Evolutionary conservation across 2,113 vertebrate species (phyloP).

Genomic region (Chroicocephalus ridibundus): DNA sequence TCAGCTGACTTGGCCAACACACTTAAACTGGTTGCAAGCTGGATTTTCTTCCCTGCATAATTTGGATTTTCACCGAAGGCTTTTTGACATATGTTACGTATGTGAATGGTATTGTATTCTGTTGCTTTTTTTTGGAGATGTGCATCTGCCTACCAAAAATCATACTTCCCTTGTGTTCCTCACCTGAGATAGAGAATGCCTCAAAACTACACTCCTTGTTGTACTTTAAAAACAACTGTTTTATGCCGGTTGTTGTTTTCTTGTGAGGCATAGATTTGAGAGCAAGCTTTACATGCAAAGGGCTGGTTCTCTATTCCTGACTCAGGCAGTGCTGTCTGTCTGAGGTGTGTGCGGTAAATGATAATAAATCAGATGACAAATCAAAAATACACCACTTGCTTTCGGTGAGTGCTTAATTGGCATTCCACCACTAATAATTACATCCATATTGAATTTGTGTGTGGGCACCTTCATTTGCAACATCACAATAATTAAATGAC

Average conservation of each 20-base stretch:
- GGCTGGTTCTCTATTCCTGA: background rate
- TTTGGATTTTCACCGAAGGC: background rate
- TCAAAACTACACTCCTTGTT: background rate
- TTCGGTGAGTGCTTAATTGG: background rate
- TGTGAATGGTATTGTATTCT: background rate
- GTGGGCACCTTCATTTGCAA: conserved; percentile 16
- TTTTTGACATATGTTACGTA: background rate
- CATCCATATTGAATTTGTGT: background rate
- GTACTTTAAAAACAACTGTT: background rate
- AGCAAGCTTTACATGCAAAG: background rate
- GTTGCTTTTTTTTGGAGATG: background rate
- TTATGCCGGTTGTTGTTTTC: background rate
- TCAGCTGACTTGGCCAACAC: background rate
- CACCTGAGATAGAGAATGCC: background rate
- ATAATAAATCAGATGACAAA: conserved; percentile 12
- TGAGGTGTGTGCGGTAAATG: background rate
- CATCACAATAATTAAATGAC: conserved; percentile 19
- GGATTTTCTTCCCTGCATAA: background rate
- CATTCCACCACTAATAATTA: conserved; percentile 13
- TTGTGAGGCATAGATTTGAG: background rate
- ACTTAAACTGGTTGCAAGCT: background rate
- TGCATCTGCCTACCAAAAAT: background rate
- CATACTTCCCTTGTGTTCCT: background rate
- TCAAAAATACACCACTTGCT: background rate
- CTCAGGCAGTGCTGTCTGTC: background rate